phyloP scores from a whole-genome alignment of 2,797 vertebrate species.

The Glossophaga mutica region DNA sequence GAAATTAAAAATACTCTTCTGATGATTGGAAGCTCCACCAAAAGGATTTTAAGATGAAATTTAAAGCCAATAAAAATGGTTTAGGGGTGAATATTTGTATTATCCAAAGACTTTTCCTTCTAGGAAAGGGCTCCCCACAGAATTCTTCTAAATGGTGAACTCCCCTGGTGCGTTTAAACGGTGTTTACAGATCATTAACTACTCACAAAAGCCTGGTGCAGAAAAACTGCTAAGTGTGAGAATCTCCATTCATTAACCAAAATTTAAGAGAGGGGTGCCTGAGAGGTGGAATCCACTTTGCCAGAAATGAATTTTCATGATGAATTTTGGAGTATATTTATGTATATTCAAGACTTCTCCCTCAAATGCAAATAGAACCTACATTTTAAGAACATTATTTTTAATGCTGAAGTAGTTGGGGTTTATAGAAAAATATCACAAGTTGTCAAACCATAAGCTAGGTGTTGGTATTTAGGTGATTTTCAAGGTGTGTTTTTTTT shows the following conservation, averaged over 20 bases:
- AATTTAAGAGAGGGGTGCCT: background rate
- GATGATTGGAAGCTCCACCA: background rate
- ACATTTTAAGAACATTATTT: background rate
- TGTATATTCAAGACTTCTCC: background rate
- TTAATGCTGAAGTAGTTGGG: background rate
- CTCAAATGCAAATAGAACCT: background rate
- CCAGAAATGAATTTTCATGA: background rate
- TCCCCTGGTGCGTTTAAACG: constrained; percentile 38
- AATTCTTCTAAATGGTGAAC: constrained; percentile 39
- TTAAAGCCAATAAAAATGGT: constrained; percentile 16
- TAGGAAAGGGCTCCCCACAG: constrained; percentile 1
- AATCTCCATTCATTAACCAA: constrained; percentile 8
- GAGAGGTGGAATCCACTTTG: background rate
- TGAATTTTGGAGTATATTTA: background rate
- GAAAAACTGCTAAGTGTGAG: constrained; percentile 15
- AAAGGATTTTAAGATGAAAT: constrained; percentile 23
- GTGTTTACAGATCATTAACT: constrained; percentile 64
- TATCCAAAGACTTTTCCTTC: constrained; percentile 30
- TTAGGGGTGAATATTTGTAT: constrained; percentile 18
- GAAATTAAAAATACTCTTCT: constrained; percentile 1
- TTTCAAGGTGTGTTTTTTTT: background rate
- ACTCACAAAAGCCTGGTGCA: background rate
- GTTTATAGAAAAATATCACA: background rate
- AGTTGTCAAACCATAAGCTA: background rate
- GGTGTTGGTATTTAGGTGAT: background rate